phyloP scores from a whole-genome alignment of 2,797 vertebrate species.

The Ctenopoma multispine region DNA sequence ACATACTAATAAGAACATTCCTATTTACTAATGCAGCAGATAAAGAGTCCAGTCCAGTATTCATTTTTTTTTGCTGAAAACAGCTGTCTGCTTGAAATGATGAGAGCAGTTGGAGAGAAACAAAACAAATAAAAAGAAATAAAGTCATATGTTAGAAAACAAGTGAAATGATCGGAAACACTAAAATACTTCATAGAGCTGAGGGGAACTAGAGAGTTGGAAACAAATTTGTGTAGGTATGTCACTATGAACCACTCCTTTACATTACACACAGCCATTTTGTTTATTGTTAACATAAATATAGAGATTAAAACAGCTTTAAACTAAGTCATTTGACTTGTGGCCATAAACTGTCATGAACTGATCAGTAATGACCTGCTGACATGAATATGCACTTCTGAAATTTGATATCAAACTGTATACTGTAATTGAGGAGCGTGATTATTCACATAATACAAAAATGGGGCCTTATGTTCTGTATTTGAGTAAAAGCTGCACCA shows the following conservation, averaged over 20 bases:
- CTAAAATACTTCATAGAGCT: background rate
- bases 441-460: background rate
- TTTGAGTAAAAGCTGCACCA: background rate
- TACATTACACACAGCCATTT: background rate
- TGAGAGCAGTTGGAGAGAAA: background rate
- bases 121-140: too few species aligned
- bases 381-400: background rate
- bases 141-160: background rate
- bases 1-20: background rate
- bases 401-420: background rate
- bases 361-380: background rate
- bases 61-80: too few species aligned
- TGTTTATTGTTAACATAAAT: background rate
- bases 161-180: background rate
- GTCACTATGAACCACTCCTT: background rate
- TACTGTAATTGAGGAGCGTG: background rate
- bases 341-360: background rate
- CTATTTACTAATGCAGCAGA: background rate
- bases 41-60: background rate
- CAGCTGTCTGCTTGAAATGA: background rate
- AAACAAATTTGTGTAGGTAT: background rate
- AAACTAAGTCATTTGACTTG: background rate
- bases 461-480: background rate
- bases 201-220: background rate
- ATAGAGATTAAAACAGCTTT: background rate